A percentile compares a stretch with the other conserved stretches of the same genome.
These are phyloP conservation scores for Suillia variegata DNA, from an alignment of 2,888 invertebrate species.

Conservation along the genomic window DNA sequence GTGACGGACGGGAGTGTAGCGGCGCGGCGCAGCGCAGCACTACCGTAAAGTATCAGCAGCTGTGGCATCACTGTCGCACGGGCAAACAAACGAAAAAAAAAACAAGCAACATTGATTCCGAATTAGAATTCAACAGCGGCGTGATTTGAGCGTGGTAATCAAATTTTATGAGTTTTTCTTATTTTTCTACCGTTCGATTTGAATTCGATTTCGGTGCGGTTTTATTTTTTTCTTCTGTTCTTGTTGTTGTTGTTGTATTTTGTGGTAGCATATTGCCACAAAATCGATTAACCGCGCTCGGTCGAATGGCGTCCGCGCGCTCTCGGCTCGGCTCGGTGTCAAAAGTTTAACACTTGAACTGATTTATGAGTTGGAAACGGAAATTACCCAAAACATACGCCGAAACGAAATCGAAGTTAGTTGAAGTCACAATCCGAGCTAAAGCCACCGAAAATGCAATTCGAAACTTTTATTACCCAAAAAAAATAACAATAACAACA, in stretches of 20 bases:
- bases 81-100: not conserved
- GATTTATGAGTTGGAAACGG: constrained; percentile 21
- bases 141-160: not conserved
- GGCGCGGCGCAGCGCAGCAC: too few species aligned
- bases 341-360: constrained; percentile 15
- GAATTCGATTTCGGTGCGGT: too few species aligned
- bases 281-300: constrained; percentile 7
- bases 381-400: constrained; percentile 17
- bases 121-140: not conserved
- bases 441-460: too few species aligned
- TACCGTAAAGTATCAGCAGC: too few species aligned
- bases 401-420: constrained; percentile 1
- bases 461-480: too few species aligned
- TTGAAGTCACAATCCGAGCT: not conserved
- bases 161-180: not conserved
- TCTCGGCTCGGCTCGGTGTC: not conserved
- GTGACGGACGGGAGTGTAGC: too few species aligned
- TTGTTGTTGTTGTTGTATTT: too few species aligned
- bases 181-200: too few species aligned
- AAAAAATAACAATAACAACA: too few species aligned
- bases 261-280: not conserved
- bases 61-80: too few species aligned
- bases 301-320: too few species aligned
- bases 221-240: too few species aligned
- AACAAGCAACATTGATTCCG: not conserved